Evolutionary conservation across 2,888 invertebrate species (phyloP).

Genomic region (Drosophila putrida): DNA sequence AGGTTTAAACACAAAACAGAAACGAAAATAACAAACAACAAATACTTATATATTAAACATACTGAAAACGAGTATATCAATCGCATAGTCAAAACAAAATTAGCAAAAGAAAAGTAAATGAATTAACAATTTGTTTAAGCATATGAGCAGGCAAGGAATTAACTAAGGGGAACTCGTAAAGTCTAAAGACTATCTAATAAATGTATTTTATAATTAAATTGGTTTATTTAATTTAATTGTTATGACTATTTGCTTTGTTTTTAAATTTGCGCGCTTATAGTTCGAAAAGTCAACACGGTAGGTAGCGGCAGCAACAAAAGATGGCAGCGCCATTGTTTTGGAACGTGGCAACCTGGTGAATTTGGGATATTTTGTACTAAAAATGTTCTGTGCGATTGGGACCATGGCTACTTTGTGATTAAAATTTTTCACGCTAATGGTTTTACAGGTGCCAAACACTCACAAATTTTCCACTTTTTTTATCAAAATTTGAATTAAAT

Average conservation of each 20-base stretch:
- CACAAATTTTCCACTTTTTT: too few species aligned
- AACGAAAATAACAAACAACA: conserved; percentile 23
- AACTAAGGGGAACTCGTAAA: conserved; percentile 17
- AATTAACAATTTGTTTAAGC: conserved; percentile 16
- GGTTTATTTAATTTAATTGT: conserved; percentile 3
- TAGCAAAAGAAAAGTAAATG: conserved; percentile 27
- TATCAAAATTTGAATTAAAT: too few species aligned
- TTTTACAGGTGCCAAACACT: too few species aligned
- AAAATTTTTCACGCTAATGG: too few species aligned
- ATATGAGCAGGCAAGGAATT: conserved; percentile 1
- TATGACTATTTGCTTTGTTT: neutral
- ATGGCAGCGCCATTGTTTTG: too few species aligned
- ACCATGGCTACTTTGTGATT: too few species aligned
- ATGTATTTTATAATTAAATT: conserved; percentile 43
- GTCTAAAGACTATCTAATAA: conserved; percentile 52
- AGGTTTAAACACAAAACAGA: conserved; percentile 36
- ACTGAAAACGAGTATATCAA: conserved; percentile 26
- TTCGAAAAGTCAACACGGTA: too few species aligned
- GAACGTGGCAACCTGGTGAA: too few species aligned
- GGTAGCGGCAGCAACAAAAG: too few species aligned
- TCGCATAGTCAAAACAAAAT: conserved; percentile 33
- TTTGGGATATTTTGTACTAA: too few species aligned
- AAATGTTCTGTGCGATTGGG: too few species aligned
- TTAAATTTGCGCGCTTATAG: too few species aligned
- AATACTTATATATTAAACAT: conserved; percentile 28